Percentiles rank a stretch among this genome's conserved stretches.
These are phyloP conservation scores for Trinorchestia longiramus DNA, from an alignment of 1,140 invertebrate genomes.

Conservation along the genomic window DNA sequence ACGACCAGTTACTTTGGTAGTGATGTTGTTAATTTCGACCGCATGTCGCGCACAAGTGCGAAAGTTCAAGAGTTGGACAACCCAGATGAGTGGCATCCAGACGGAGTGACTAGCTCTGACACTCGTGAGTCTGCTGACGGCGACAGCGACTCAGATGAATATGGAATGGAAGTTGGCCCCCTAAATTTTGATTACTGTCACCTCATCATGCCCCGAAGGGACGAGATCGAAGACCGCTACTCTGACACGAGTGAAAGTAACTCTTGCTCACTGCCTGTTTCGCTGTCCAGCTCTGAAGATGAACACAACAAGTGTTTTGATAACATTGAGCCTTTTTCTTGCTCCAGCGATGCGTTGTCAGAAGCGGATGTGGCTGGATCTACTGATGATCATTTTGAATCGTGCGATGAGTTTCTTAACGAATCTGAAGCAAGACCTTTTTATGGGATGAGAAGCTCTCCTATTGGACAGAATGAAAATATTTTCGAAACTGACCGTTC, in stretches of 20 bases:
- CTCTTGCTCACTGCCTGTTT: neutral
- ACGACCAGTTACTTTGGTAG: conserved; percentile 31
- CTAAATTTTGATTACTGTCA: neutral
- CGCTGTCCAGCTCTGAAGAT: neutral
- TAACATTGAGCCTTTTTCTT: neutral
- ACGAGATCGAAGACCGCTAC: neutral
- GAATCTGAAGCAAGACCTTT: neutral
- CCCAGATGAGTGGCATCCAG: neutral
- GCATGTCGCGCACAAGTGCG: neutral
- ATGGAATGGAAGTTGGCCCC: neutral
- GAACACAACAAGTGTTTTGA: neutral
- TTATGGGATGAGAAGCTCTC: neutral
- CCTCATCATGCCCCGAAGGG: neutral
- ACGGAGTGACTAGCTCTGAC: neutral
- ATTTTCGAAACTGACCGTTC: conserved; percentile 4
- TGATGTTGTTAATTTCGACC: conserved; percentile 39
- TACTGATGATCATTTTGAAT: conserved; percentile 15
- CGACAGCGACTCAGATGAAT: conserved; percentile 3
- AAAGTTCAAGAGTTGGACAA: conserved; percentile 6
- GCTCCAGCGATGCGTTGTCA: neutral
- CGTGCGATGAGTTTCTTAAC: neutral
- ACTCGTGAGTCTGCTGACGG: conserved; percentile 1
- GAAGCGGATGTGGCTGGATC: neutral
- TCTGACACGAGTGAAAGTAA: neutral
- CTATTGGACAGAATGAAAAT: neutral